Evolutionary conservation across 2,888 invertebrate species (phyloP).

Genomic region (Temnothorax ravouxi): DNA sequence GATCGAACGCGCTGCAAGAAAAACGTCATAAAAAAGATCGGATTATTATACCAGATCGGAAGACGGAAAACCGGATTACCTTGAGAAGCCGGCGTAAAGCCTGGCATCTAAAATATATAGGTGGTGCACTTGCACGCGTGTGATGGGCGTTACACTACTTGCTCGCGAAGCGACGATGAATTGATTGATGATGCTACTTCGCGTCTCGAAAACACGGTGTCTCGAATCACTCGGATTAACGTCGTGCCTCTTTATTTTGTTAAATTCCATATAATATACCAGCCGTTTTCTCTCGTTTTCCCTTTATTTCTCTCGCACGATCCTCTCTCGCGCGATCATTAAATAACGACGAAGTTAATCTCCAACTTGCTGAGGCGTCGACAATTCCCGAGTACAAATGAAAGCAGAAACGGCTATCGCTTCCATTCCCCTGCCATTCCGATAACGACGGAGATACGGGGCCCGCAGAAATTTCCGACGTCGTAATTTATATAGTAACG

Average conservation of each 20-base stretch:
- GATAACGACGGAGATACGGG: neutral
- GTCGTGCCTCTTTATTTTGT: neutral
- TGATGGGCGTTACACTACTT: slow-evolving; percentile 8
- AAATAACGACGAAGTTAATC: neutral
- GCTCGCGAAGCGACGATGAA: neutral
- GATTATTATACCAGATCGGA: slow-evolving; percentile 45
- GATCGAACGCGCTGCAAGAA: slow-evolving; percentile 27
- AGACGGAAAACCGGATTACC: slow-evolving; percentile 52
- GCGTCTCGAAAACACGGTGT: neutral
- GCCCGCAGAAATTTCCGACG: too few species aligned
- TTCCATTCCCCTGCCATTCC: neutral
- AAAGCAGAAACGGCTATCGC: neutral
- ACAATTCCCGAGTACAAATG: neutral
- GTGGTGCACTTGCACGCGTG: neutral
- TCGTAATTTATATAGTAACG: neutral
- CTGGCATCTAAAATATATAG: slow-evolving; percentile 35
- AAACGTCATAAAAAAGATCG: slow-evolving; percentile 29
- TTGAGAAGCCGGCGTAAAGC: slow-evolving; percentile 30
- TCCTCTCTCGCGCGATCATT: neutral
- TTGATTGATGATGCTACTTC: slow-evolving; percentile 10
- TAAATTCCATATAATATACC: neutral
- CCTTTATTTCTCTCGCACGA: neutral
- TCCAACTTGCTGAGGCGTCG: neutral
- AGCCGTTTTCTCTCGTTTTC: neutral
- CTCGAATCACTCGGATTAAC: slow-evolving; percentile 16